Evolutionary conservation across 2,113 vertebrate genomes (phyloP), one percentile per base, ranked within the genome.

Genomic region (Callopanchax toddi): DNA sequence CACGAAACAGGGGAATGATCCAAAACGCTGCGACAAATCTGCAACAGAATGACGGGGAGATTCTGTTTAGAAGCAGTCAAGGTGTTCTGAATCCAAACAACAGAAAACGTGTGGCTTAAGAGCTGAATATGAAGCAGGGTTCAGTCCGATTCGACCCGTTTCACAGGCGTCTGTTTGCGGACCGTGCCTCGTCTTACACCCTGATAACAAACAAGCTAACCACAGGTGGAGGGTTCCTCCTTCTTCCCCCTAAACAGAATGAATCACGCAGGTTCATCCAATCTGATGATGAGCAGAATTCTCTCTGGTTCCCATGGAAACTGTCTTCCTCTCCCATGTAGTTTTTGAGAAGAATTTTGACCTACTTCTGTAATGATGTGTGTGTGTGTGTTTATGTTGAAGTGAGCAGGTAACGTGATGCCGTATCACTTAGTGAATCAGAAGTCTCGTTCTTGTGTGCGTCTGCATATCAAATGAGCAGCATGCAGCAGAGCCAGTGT

Each of bases 291-390:
- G 43, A 23, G 49, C 82, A 58, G 55, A 56, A 77, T 66, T 61
- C 49, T 62, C 50, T 60, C 26, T 32, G 26, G 83, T 89, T 86
- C 29, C 87, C 86, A 78, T 85, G 81, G 86, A 77, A 87, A 86
- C 85, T 71, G 79, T 60, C 71, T 78, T 69, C 49, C 32, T 61
- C 54, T 58, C 40, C 59, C 43, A 23, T 64, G 48, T 53, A 60
- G 54, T 74, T 56, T n/a, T 78, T 60, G 59, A 63, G 61, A 73
- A 39, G 53, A 46, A 43, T 71, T 76, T 72, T 86, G 86, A 86
- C 87, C 72, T 68, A 86, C 50, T 85, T 87, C 69, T 64, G n/a
- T 26, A 46, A 23, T 37, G 13, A 60, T 68, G 49, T 63, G 15
- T 45, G 29, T 44, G n/a, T 57, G 52, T 22, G 25, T 37, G 18